phyloP scores from a whole-genome alignment of 2,113 vertebrate genomes.

The Pteropus alecto region DNA sequence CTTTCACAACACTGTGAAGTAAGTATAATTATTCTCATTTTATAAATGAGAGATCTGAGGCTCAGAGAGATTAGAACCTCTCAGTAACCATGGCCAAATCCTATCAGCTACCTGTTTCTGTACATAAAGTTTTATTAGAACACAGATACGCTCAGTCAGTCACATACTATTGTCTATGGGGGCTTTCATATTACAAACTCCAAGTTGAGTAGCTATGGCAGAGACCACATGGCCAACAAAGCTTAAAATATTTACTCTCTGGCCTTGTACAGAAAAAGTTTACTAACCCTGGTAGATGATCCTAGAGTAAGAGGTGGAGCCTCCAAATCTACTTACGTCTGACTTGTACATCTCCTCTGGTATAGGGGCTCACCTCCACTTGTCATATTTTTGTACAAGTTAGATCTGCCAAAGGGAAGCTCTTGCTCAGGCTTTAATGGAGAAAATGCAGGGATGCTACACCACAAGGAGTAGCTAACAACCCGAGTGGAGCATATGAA shows the following conservation, averaged over 20 bases:
- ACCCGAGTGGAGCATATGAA: neutral
- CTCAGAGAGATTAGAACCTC: neutral
- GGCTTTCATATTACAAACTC: neutral
- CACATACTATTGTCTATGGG: neutral
- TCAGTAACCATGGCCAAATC: neutral
- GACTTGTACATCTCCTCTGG: neutral
- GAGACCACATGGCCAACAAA: neutral
- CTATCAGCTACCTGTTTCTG: neutral
- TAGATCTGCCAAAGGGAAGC: neutral
- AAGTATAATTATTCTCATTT: neutral
- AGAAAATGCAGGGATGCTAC: neutral
- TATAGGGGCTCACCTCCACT: neutral
- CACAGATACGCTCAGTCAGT: neutral
- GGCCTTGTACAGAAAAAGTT: neutral
- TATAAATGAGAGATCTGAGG: neutral
- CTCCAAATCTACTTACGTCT: neutral
- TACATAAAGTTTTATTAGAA: neutral
- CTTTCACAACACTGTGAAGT: neutral
- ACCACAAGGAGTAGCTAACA: neutral
- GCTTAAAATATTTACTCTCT: neutral
- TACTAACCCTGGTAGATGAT: neutral
- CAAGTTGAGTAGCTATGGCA: neutral
- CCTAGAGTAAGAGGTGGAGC: neutral
- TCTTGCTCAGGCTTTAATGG: neutral
- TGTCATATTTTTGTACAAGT: neutral